Evolutionary conservation across 2,113 vertebrate genomes (phyloP).

Genomic region (Lonchura striata): DNA sequence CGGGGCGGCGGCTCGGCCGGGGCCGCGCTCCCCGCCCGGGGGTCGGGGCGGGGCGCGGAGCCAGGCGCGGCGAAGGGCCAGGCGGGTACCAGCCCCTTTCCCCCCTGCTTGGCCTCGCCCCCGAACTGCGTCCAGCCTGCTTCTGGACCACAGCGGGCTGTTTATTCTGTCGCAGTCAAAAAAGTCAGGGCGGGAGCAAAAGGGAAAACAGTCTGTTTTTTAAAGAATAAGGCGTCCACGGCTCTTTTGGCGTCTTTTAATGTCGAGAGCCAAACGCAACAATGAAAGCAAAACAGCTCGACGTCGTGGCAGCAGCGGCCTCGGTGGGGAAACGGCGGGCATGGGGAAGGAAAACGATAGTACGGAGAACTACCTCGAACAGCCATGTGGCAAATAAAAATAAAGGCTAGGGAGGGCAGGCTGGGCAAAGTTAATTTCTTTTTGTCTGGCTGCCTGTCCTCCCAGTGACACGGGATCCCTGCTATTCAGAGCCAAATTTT

Average conservation of each 20-base stretch:
- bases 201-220: neutral
- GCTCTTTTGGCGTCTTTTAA: neutral
- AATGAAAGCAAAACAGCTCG: neutral
- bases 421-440: neutral
- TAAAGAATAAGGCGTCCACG: neutral
- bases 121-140: neutral
- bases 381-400: neutral
- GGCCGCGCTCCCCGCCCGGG: too few species aligned
- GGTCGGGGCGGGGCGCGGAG: neutral
- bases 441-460: conserved; percentile 24
- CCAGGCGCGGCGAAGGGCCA: neutral
- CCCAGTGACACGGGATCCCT: neutral
- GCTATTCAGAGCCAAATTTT: conserved; percentile 31
- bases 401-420: neutral
- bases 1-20: neutral
- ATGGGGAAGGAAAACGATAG: neutral
- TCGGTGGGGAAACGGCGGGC: neutral
- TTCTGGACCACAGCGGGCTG: neutral
- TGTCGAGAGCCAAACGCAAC: neutral
- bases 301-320: neutral
- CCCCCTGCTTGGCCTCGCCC: neutral
- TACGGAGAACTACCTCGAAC: neutral
- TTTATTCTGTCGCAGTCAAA: neutral
- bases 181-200: neutral
- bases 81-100: neutral